These are phyloP conservation scores for Metalampra italica DNA, from an alignment of 2,888 invertebrate species.

Conservation along the genomic window DNA sequence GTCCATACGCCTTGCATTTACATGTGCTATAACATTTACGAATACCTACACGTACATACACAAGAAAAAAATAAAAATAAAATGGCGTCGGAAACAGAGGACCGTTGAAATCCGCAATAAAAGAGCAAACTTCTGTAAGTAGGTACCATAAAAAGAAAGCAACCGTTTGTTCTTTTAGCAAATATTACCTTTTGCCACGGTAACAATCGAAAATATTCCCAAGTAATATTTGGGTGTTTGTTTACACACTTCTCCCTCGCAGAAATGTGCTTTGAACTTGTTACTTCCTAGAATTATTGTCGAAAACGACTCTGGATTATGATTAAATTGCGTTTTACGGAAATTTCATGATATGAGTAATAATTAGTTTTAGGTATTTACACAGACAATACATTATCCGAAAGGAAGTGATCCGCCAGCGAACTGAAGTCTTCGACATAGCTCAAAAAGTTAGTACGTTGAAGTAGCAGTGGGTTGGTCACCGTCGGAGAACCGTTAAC, in stretches of 20 bases:
- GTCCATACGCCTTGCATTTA: background rate
- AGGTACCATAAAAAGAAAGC: slow-evolving; percentile 41
- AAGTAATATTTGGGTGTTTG: slow-evolving; percentile 29
- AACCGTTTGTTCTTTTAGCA: slow-evolving; percentile 39
- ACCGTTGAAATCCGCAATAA: slow-evolving; percentile 34
- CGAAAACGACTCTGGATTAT: background rate
- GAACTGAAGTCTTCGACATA: no score
- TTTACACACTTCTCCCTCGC: slow-evolving; percentile 14
- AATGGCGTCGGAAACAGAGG: slow-evolving; percentile 21
- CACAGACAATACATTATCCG: no score
- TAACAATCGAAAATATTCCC: slow-evolving; percentile 33
- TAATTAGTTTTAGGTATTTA: no score
- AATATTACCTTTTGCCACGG: slow-evolving; percentile 37
- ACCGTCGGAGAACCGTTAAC: no score
- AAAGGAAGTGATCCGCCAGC: no score
- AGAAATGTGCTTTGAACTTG: background rate
- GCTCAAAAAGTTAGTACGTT: no score
- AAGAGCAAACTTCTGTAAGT: slow-evolving; percentile 36
- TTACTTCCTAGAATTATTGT: background rate
- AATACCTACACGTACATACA: background rate
- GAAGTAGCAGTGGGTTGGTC: no score
- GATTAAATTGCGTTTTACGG: background rate
- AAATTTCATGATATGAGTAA: background rate
- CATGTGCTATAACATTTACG: background rate
- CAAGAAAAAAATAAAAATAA: slow-evolving; percentile 1